These are phyloP conservation scores for Ochropleura plecta DNA, from an alignment of 2,888 invertebrate species.

Conservation along the genomic window DNA sequence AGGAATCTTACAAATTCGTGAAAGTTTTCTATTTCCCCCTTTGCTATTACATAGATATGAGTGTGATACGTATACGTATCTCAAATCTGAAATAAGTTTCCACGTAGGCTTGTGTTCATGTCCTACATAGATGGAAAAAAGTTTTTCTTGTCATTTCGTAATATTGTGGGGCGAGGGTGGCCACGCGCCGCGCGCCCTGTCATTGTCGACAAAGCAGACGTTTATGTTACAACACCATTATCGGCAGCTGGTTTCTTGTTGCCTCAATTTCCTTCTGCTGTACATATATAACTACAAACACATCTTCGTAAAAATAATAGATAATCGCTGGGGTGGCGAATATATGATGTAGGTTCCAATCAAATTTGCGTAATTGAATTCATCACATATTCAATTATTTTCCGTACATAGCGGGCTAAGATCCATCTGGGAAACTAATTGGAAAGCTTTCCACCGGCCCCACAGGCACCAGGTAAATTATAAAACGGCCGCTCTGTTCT, in stretches of 20 bases:
- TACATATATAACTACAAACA: not conserved
- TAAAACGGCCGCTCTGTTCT: slow-evolving; percentile 21
- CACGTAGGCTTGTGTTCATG: slow-evolving; percentile 46
- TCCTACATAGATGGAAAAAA: slow-evolving; percentile 60
- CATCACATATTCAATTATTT: slow-evolving; percentile 7
- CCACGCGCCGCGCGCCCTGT: slow-evolving; percentile 35
- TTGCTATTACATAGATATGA: slow-evolving; percentile 30
- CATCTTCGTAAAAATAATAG: slow-evolving; percentile 18
- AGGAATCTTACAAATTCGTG: slow-evolving; percentile 27
- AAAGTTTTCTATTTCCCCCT: slow-evolving; percentile 35
- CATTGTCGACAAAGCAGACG: slow-evolving; percentile 62
- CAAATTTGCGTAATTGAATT: not conserved
- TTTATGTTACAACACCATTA: slow-evolving; percentile 70
- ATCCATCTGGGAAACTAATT: slow-evolving; percentile 19
- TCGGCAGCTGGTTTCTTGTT: slow-evolving; percentile 69
- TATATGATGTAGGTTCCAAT: not conserved
- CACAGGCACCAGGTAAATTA: slow-evolving; percentile 35
- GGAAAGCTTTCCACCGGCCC: slow-evolving; percentile 20
- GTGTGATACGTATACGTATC: slow-evolving; percentile 22
- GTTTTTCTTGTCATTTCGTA: slow-evolving; percentile 62
- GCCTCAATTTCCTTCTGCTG: slow-evolving; percentile 57
- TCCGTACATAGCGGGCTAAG: not conserved
- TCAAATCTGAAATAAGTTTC: slow-evolving; percentile 46
- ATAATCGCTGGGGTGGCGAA: slow-evolving; percentile 1
- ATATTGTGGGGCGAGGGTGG: slow-evolving; percentile 54